Evolutionary conservation across 2,797 vertebrate genomes (phyloP), one percentile per base, ranked within the genome.

Genomic region (Enteromius mattozi): DNA sequence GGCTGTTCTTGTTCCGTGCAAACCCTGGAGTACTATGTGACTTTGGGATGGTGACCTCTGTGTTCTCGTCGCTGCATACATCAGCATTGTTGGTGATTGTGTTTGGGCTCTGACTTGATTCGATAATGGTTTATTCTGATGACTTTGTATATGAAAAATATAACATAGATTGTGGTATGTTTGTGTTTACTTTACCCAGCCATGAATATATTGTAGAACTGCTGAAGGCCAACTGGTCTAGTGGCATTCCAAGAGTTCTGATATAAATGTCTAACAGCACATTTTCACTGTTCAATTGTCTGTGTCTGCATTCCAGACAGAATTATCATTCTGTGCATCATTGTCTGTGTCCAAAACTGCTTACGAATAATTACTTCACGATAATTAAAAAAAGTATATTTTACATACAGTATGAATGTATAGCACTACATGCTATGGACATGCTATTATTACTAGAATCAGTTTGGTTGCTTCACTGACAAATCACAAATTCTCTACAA

Each of bases 11-110:
- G 27, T 70, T 69, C 27, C 16, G 47, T 72, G 45, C 59, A 68
- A 69, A 78, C 88, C 90, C 83, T 33, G 86, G 87, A 92, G 87
- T 72, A 59, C 84, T 27, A 24, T 16, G 76, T 89, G 91, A 93
- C 92, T 90, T 88, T 92, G 89, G 88, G 81, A 88, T 75, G 86
- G 70, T 89, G 88, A 91, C 92, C 92, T 93, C 91, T 76, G 71
- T 0, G 68, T 83, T 87, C 63, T 19, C 19, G 68, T 17, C 70
- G 69, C 81, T 80, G 76, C 85, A 84, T 16, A 83, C 72, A 54
- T 76, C 71, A 82, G 59, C 81, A 66, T 66, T 45, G 37, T 14
- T 49, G 56, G 35, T 76, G 42, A 82, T 42, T 54, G 61, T n/a
- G 61, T 56, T 82, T 54, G 21, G 21, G 30, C 70, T 63, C 81